A percentile compares a stretch with the other conserved stretches of the same genome.
phyloP scores from a whole-genome alignment of 2,797 vertebrate species.

The Petrocephalus schoutedeni region DNA sequence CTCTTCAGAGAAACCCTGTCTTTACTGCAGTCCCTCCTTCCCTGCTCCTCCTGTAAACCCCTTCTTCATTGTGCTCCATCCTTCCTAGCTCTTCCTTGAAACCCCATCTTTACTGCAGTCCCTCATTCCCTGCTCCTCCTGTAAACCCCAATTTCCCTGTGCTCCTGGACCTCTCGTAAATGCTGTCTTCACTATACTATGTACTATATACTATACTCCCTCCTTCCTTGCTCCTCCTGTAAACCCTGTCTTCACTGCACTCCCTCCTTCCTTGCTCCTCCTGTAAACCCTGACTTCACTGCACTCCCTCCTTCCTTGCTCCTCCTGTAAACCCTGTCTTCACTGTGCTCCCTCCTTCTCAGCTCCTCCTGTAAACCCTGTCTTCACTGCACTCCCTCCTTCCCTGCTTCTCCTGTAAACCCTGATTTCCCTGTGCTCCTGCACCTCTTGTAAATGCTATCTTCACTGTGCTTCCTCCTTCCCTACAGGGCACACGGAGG shows the following conservation, averaged over 20 bases:
- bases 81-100: conserved; percentile 24
- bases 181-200: no score
- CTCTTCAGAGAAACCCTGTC: background rate
- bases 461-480: background rate
- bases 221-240: background rate
- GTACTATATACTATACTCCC: conserved; percentile 14
- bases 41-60: background rate
- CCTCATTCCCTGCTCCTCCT: background rate
- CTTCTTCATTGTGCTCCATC: conserved; percentile 26
- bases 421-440: background rate
- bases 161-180: no score
- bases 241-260: background rate
- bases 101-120: conserved; percentile 7
- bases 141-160: background rate
- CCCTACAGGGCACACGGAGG: conserved; percentile 64
- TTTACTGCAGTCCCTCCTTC: conserved; percentile 15
- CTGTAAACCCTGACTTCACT: background rate
- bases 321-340: no score
- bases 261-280: background rate
- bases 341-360: conserved; percentile 27
- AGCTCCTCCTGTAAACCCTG: background rate
- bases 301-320: background rate
- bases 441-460: background rate
- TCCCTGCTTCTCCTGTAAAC: background rate
- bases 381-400: background rate